Evolutionary conservation across 2,797 vertebrate genomes (phyloP), one percentile per base, ranked within the genome.

Genomic region (Urophycis tenuis): DNA sequence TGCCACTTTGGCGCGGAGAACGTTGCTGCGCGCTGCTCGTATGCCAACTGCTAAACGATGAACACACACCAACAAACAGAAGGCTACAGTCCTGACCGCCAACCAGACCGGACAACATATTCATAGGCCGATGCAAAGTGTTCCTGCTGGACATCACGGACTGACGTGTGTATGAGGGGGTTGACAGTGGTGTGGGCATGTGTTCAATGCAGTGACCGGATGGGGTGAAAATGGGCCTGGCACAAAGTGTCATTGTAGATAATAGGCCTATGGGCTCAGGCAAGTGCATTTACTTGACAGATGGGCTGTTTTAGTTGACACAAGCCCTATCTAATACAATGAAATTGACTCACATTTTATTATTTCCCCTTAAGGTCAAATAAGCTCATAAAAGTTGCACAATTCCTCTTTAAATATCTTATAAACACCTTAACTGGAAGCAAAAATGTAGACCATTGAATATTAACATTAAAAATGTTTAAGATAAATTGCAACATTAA

Each of bases 1-100:
- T 9, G 75, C 78, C 76, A 73, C 15, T 32, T 5, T 33, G 53
- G 74, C 80, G 79, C 32, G 45, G 71, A 8, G 29, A 53, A 41
- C 10, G 25, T n/a, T 22, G 25, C 60, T 1, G 36, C 36, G 36
- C 45, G 45, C 45, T 22, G 19, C 45, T 53, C 1, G 45, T 17
- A 53, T 5, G 45, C 45, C 45, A 22, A 6, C 22, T n/a, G 19
- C 53, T n/a, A 3, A 60, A 25, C 53, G 53, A 60, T 12, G 39
- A 14, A 12, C 7, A 3, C 53, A 60, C 41, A 17, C 12, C 5
- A 17, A 45, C 41, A 3, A 45, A 45, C 41, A 2, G 17, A 11
- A 34, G 71, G 32, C 71, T 72, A 34, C 22, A 72, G 71, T 36
- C 71, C 25, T 29, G 60, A 29, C 60, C 60, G 60, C 60, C 15